Evolutionary conservation across 2,113 vertebrate genomes (phyloP), one percentile per base, ranked within the genome.

Genomic region (Limanda limanda): DNA sequence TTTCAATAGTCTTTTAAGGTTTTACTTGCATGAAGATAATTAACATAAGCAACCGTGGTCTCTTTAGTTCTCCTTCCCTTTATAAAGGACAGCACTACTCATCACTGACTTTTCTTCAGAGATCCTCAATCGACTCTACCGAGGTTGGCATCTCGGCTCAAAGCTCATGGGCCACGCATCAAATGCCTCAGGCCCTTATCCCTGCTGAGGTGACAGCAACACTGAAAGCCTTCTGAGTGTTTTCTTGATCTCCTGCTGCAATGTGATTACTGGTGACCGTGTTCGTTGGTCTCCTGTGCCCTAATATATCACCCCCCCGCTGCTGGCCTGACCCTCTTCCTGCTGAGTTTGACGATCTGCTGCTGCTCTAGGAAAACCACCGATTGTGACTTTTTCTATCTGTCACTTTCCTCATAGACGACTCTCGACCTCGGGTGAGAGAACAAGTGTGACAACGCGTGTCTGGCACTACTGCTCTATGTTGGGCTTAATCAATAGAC

Each of bases 261-360:
- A 65, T 58, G 74, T 71, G 67, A 68, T 79, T 59, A 74, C 65
- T 66, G 47, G 58, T 31, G 67, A 66, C 59, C n/a, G 18, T 35
- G 2, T 2, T 51, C 5, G 45, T 31, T 0, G 62, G 60, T 68
- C 68, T 78, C 60, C 52, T 14, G 23, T 69, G 51, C 61, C 64
- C 37, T 68, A 18, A 62, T 54, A 59, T 60, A 55, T 35, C 35
- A 74, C 62, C 67, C 15, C 48, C 60, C 71, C 15, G 42, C 60
- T 55, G 52, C 51, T 54, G 18, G 21, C 51, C 31, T 21, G 25
- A 31, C 45, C 51, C 7, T 7, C 63, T 24, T 52, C 1, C 60
- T 64, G 68, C 66, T 76, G 79, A 70, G 67, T 55, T 1, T 25
- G 10, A n/a, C 42, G 48, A 73, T 66, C 54, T 61, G 52, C 35